These are phyloP conservation scores for Plusia festucae DNA, from an alignment of 2,888 invertebrate species.

Conservation along the genomic window DNA sequence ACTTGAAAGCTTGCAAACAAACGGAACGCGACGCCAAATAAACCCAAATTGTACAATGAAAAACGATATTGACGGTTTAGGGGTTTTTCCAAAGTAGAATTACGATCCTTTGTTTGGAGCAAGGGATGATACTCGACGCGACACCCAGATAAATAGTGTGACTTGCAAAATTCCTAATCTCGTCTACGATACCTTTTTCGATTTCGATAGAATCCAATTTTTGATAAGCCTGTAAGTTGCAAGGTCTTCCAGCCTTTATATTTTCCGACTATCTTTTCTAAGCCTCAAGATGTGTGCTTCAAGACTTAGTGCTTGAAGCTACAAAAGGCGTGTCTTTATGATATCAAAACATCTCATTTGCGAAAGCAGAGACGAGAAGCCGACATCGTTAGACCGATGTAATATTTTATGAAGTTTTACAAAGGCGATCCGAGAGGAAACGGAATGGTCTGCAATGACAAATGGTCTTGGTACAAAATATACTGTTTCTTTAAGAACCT, in stretches of 20 bases:
- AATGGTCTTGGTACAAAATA: conserved; percentile 60
- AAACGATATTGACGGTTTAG: conserved; percentile 68
- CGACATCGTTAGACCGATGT: conserved; percentile 51
- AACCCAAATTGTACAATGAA: conserved; percentile 67
- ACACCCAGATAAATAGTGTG: conserved; percentile 56
- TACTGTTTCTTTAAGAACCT: conserved; percentile 53
- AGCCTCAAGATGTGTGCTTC: too few species aligned
- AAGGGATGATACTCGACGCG: conserved; percentile 55
- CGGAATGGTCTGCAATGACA: conserved; percentile 61
- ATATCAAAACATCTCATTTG: conserved; percentile 43
- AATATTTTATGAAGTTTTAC: conserved; percentile 55
- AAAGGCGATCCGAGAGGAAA: conserved; percentile 61
- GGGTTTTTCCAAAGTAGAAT: conserved; percentile 58
- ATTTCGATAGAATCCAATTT: conserved; percentile 27
- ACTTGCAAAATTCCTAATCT: conserved; percentile 43
- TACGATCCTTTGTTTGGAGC: conserved; percentile 55
- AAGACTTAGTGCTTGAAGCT: not conserved
- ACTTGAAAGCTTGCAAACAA: conserved; percentile 65
- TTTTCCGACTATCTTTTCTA: too few species aligned
- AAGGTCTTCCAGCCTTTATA: not conserved
- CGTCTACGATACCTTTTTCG: conserved; percentile 12
- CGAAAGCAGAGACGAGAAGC: conserved; percentile 29
- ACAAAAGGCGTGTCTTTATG: conserved; percentile 9
- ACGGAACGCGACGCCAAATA: conserved; percentile 64
- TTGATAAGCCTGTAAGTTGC: conserved; percentile 12